phyloP scores from a whole-genome alignment of 2,797 vertebrate species.

The Meda fulgida region DNA sequence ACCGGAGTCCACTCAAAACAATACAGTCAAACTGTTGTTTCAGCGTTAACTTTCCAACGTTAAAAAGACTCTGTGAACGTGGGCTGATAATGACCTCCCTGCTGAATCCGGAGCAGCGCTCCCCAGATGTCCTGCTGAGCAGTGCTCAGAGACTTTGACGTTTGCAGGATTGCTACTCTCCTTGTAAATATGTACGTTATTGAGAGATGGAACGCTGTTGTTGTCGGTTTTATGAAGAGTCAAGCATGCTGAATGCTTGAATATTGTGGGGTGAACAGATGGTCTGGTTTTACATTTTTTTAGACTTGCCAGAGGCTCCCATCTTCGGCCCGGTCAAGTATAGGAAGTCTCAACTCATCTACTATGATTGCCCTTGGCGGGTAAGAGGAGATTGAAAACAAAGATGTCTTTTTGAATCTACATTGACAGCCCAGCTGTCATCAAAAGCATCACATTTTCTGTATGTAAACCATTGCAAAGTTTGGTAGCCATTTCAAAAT shows the following conservation, averaged over 20 bases:
- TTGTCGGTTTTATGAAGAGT: conserved; percentile 70
- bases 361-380: conserved; percentile 66
- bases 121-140: conserved; percentile 56
- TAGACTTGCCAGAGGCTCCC: conserved; percentile 76
- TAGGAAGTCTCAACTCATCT: conserved; percentile 62
- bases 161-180: conserved; percentile 70
- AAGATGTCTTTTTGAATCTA: conserved; percentile 13
- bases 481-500: conserved; percentile 1
- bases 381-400: conserved; percentile 5
- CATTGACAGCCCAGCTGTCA: conserved; percentile 2
- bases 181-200: conserved; percentile 67
- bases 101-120: conserved; percentile 70
- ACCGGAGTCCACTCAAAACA: conserved; percentile 4
- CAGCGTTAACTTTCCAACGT: conserved; percentile 63
- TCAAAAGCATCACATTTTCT: neutral
- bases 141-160: conserved; percentile 73
- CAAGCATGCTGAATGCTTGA: conserved; percentile 76
- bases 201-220: conserved; percentile 67
- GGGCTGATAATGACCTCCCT: conserved; percentile 80
- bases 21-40: conserved; percentile 40
- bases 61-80: conserved; percentile 72
- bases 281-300: conserved; percentile 68
- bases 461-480: neutral
- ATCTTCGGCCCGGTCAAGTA: conserved; percentile 64
- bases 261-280: conserved; percentile 70